Percentiles rank a stretch among this genome's conserved stretches.
Evolutionary conservation across 2,888 invertebrate species (phyloP).

Genomic region (Scrobipalpa atriplicella): DNA sequence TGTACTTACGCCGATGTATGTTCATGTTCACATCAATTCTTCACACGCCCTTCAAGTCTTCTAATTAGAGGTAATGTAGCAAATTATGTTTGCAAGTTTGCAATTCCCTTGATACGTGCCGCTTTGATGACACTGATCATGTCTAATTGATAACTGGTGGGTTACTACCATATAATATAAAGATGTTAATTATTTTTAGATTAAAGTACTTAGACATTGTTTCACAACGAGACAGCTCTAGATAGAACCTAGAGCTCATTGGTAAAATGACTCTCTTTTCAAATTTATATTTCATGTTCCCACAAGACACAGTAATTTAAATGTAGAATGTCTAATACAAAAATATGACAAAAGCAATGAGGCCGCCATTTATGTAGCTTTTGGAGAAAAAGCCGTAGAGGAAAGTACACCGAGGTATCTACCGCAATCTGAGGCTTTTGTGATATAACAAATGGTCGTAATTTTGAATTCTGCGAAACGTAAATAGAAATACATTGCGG

Average conservation of each 20-base stretch:
- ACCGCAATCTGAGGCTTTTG: conserved; percentile 44
- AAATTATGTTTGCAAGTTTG: neutral
- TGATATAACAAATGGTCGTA: conserved; percentile 45
- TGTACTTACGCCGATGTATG: neutral
- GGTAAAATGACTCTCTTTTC: neutral
- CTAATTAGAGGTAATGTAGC: conserved; percentile 9
- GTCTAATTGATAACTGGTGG: too few species aligned
- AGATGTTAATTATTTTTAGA: too few species aligned
- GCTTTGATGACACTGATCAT: neutral
- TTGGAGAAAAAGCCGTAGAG: conserved; percentile 4
- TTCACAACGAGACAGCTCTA: too few species aligned
- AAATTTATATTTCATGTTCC: neutral
- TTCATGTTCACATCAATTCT: neutral
- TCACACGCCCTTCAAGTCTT: neutral
- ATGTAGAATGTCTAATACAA: neutral
- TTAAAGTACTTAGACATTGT: too few species aligned
- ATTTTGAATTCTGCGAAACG: conserved; percentile 41
- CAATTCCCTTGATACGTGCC: neutral
- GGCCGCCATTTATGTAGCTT: conserved; percentile 29
- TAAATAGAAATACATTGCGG: conserved; percentile 35
- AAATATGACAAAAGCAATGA: conserved; percentile 35
- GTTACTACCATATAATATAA: too few species aligned
- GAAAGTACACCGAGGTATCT: conserved; percentile 23
- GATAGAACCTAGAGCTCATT: neutral
- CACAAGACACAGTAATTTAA: neutral